Evolutionary conservation across 2,888 invertebrate genomes (phyloP), one percentile per base, ranked within the genome.

Genomic region (Listrodromus nycthemerus): DNA sequence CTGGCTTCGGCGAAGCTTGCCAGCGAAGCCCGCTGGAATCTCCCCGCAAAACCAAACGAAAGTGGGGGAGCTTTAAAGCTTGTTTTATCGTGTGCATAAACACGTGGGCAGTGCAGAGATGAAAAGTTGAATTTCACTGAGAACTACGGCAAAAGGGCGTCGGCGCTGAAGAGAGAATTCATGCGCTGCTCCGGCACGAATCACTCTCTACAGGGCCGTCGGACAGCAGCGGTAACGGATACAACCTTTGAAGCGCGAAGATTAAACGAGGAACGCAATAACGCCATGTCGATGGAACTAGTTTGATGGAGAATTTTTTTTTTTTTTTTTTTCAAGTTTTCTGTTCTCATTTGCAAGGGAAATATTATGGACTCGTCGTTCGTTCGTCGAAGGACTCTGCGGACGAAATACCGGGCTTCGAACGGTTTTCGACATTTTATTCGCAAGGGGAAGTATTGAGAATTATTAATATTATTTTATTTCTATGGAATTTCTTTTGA

Each of bases 1-100:
- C 65, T 21, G 70, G 74, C 82, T 83, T 83, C 80, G 70, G 70
- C 65, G 19, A 74, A 61, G 67, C 50, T 67, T 19, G 67, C 66
- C 61, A 16, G 65, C 55, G 71, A 24, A 37, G 19, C 65, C 27
- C 65, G 65, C n/a, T 65, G 30, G 58, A 6, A 41, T 27, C 41
- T 73, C 50, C 19, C n/a, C 19, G 37, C 63, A 37, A 52, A 45
- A 45, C 45, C 77, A 41, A 19, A 37, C 52, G 50, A 52, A 30
- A 21, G 27, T 10, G 24, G 33, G 21, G 41, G 50, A 61, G 55
- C 65, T 70, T 79, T 52, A 50, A 65, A 45, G 63, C 71, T 65
- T 65, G 37, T 37, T 16, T 41, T 61, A 30, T 50, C 48, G 37
- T 41, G 58, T 71, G 71, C 30, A 21, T 55, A 21, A 24, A 16